Evolutionary conservation across 2,888 invertebrate genomes (phyloP).

Genomic region (Hirudinaria manillensis): DNA sequence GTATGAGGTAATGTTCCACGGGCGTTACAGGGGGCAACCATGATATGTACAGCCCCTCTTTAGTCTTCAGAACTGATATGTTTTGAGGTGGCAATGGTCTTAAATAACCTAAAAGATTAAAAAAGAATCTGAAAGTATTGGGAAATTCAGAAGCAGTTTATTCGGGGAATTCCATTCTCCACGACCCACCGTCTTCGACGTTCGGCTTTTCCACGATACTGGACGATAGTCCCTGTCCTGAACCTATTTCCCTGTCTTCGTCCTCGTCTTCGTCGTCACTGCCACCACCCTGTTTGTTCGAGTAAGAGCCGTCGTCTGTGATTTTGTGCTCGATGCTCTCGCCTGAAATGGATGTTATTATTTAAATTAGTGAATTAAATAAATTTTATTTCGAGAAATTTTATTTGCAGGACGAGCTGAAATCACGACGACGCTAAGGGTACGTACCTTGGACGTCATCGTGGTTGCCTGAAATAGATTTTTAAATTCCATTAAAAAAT

Average conservation of each 20-base stretch:
- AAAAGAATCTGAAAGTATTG: no score
- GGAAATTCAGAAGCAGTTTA: no score
- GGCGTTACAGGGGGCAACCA: constrained; percentile 45
- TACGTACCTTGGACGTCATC: no score
- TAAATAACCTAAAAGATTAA: neutral
- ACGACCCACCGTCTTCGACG: neutral
- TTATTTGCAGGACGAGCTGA: no score
- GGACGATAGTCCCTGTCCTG: neutral
- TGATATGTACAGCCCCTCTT: constrained; percentile 79
- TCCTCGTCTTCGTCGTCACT: constrained; percentile 9
- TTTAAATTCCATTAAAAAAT: no score
- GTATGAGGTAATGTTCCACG: constrained; percentile 12
- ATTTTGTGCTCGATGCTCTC: neutral
- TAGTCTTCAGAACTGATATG: constrained; percentile 78
- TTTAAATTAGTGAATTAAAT: no score
- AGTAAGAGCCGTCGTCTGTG: neutral
- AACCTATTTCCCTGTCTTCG: neutral
- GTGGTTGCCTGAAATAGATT: no score
- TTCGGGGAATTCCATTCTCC: no score
- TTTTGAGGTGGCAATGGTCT: constrained; percentile 82
- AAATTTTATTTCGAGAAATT: no score
- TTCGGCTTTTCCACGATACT: neutral
- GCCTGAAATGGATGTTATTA: no score
- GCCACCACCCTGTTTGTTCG: neutral
- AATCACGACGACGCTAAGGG: no score